Conservation (phyloP, 2,113 vertebrate species). For the Scopus umbretta region DNA sequence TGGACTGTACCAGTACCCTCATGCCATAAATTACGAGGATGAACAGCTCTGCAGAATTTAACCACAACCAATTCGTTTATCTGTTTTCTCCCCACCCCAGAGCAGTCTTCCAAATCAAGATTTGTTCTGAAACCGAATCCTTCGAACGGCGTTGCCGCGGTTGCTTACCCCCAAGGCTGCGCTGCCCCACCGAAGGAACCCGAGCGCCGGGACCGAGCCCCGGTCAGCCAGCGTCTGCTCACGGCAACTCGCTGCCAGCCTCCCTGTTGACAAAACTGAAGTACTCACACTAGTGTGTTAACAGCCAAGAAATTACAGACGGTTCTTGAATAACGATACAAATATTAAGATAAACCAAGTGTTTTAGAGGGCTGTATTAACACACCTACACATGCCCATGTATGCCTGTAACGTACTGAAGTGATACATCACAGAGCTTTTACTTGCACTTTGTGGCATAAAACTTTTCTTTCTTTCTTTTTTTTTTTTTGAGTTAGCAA, state of each 20-base stretch:
- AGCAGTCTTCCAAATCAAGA: neutral
- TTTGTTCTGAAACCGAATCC: neutral
- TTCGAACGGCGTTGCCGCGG: fast-evolving
- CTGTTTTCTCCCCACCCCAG: neutral
- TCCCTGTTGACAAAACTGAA: neutral
- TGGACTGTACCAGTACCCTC: neutral
- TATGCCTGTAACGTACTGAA: neutral
- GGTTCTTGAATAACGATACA: neutral
- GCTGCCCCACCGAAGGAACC: neutral
- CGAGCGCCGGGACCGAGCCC: neutral
- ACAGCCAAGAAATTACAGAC: neutral
- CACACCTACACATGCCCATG: neutral
- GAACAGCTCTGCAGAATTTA: neutral
- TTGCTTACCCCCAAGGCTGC: neutral
- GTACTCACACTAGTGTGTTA: neutral
- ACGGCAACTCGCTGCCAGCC: neutral
- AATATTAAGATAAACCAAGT: neutral
- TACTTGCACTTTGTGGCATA: neutral
- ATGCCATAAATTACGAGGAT: neutral
- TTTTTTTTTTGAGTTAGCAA: neutral
- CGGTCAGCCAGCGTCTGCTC: neutral
- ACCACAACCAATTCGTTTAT: neutral
- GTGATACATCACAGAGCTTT: neutral
- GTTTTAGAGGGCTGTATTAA: neutral
- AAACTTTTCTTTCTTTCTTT: neutral